Evolutionary conservation across 2,888 invertebrate genomes (phyloP).

Genomic region (Drosophila meridiana): DNA sequence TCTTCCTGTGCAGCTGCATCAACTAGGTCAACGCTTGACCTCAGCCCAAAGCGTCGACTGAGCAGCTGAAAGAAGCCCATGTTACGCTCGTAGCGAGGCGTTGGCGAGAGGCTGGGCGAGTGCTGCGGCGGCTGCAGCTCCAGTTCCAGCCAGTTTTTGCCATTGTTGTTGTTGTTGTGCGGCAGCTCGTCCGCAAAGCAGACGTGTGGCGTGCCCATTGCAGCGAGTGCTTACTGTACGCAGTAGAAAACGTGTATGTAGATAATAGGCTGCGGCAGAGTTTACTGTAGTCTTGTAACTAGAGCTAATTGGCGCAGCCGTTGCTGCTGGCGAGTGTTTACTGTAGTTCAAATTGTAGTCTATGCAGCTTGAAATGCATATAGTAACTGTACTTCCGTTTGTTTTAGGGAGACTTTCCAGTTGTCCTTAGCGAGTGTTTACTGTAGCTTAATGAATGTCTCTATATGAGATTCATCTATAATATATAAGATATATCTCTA

Average conservation of each 20-base stretch:
- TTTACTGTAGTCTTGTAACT: background rate
- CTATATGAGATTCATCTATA: background rate
- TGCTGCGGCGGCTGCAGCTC: constrained; percentile 42
- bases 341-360: background rate
- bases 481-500: background rate
- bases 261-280: background rate
- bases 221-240: constrained; percentile 1
- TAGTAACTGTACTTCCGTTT: background rate
- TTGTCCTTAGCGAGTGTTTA: background rate
- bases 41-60: constrained; percentile 87
- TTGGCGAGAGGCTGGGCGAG: constrained; percentile 86
- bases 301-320: background rate
- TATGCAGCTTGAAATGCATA: constrained; percentile 1
- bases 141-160: constrained; percentile 50
- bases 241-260: background rate
- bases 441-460: background rate
- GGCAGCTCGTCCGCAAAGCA: constrained; percentile 79
- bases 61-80: constrained; percentile 89
- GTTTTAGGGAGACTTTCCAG: background rate
- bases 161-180: constrained; percentile 45
- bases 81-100: constrained; percentile 87
- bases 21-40: constrained; percentile 86
- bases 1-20: constrained; percentile 83
- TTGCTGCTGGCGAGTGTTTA: background rate
- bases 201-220: constrained; percentile 76